Base-by-base conservation (phyloP, 2,113 vertebrate genomes). In the Picathartes gymnocephalus region DNA sequence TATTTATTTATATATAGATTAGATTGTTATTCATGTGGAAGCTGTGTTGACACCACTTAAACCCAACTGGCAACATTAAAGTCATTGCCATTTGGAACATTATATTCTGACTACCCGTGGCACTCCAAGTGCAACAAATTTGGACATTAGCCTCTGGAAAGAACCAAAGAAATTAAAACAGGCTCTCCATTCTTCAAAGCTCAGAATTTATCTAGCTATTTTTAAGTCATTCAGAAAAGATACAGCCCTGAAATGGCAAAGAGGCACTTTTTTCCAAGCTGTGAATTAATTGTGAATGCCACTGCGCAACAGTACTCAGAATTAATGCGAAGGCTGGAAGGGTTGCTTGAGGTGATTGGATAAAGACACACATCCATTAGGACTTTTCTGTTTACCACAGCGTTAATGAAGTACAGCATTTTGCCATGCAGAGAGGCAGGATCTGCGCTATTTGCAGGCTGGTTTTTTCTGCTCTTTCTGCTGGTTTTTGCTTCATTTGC, bases 401-500 rank as follows among this genome's bases (percentile, higher is more conserved):
- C 69, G 30, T 62, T 96, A 97, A 97, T 33, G 28, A 92, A 91
- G 78, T 78, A 86, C 53, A 82, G 73, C 54, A 39, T 86, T 96
- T 81, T 93, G 40, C 40, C 25, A 62, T 66, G 81, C 74, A 91
- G 50, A 57, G 31, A 79, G 53, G 50, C 51, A 88, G 81, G 80
- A 21, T 13, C 40, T 25, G 11, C 1, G 0, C 42, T 65, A 12
- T 50, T 79, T 72, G 70, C 54, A 78, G 48, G 37, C 54, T 35
- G 57, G 0, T 28, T 65, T 82, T 28, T 65, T 82, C 51, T 7
- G 4, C 24, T 40, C 24, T 11, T 2, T 20, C 11, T 42, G 53
- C 54, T 23, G 33, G 0, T 28, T 65, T 81, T 50, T 17, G 10
- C 22, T 61, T 31, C 15, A 6, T 37, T 14, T 24, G 53, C 65